Conservation (phyloP, 2,888 invertebrate genomes). For the Drosophila dives region DNA sequence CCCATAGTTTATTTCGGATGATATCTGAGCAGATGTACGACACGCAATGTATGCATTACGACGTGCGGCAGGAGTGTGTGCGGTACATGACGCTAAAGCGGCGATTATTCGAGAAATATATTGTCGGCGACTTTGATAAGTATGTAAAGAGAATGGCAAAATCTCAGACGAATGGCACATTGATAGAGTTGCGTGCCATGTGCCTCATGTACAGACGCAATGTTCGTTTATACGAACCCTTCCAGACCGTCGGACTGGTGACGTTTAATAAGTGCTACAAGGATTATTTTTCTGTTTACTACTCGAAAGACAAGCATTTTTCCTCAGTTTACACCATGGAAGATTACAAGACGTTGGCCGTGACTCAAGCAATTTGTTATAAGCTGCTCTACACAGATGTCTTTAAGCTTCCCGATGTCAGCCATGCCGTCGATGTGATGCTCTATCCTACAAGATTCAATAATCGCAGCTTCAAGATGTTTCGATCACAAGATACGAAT, state of each 20-base stretch:
- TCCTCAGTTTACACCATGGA: constrained; percentile 90
- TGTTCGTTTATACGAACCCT: constrained; percentile 89
- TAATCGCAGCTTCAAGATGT: not conserved
- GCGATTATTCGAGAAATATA: constrained; percentile 87
- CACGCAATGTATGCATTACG: constrained; percentile 89
- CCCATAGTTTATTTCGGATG: constrained; percentile 93
- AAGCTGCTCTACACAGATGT: not conserved
- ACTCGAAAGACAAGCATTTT: constrained; percentile 89
- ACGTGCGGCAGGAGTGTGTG: constrained; percentile 90
- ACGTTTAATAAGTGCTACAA: constrained; percentile 73
- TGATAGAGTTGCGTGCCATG: constrained; percentile 89
- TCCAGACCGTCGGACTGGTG: constrained; percentile 82
- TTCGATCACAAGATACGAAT: not conserved
- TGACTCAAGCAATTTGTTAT: not conserved
- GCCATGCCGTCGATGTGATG: not conserved
- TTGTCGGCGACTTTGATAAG: constrained; percentile 87
- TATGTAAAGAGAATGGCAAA: constrained; percentile 89
- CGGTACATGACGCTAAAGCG: constrained; percentile 88
- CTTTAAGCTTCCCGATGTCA: not conserved
- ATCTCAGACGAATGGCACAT: constrained; percentile 88
- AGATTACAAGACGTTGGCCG: not conserved
- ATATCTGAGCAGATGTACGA: constrained; percentile 92
- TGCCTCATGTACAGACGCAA: constrained; percentile 89
- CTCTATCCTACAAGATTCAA: not conserved
- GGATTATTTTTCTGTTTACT: constrained; percentile 85